A percentile compares a stretch with the other conserved stretches of the same genome.
These are phyloP conservation scores for Bombyx mandarina DNA, from an alignment of 1,140 invertebrate genomes.

Conservation along the genomic window DNA sequence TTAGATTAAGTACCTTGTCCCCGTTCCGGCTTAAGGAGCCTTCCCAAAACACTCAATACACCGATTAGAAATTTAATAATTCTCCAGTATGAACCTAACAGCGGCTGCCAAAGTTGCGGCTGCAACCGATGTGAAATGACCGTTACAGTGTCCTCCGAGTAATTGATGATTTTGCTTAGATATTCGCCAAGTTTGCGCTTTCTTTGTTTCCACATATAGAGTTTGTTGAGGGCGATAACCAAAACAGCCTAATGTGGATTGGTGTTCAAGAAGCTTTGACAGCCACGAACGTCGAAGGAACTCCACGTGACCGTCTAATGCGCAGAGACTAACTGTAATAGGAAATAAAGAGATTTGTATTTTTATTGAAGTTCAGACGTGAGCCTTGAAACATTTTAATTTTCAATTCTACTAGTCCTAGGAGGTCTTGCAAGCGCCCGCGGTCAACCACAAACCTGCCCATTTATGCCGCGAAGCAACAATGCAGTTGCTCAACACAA, in stretches of 20 bases:
- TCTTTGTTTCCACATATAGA: conserved; percentile 1
- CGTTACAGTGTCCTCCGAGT: conserved; percentile 21
- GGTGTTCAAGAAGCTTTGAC: conserved; percentile 16
- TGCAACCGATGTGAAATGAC: conserved; percentile 29
- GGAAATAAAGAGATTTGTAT: no score
- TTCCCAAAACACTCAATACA: neutral
- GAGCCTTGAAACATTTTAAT: no score
- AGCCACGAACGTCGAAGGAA: conserved; percentile 34
- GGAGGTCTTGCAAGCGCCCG: no score
- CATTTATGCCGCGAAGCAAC: no score
- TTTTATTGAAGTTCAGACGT: no score
- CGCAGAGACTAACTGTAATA: conserved; percentile 32
- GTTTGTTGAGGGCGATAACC: conserved; percentile 4
- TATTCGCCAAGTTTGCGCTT: conserved; percentile 7
- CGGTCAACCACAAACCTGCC: no score
- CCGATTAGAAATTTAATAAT: conserved; percentile 7
- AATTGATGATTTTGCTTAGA: conserved; percentile 4
- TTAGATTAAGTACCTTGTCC: no score
- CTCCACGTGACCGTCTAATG: conserved; percentile 24
- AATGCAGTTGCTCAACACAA: no score
- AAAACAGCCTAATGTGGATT: conserved; percentile 36
- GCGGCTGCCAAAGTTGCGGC: conserved; percentile 19
- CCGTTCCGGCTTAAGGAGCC: no score
- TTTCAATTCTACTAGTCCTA: no score
- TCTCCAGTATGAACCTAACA: conserved; percentile 33